Evolutionary conservation across 2,888 invertebrate species (phyloP).

Genomic region (Epinotia brunnichana): DNA sequence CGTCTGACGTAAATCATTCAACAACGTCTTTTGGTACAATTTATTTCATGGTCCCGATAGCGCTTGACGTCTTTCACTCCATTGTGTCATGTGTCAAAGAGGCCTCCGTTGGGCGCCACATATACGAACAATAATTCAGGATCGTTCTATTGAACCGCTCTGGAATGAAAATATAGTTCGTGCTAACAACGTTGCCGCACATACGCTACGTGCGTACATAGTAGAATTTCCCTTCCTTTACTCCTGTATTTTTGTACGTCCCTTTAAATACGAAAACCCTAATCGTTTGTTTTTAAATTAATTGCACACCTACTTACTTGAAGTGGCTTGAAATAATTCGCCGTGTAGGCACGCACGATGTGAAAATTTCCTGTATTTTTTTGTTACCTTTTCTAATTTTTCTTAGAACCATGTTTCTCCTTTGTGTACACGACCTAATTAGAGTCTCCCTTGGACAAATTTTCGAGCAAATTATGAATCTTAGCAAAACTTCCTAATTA

Average conservation of each 20-base stretch:
- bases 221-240: neutral
- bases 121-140: conserved; percentile 63
- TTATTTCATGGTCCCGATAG: conserved; percentile 58
- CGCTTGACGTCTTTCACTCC: conserved; percentile 56
- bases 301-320: no score
- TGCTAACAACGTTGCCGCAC: neutral
- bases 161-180: conserved; percentile 30
- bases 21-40: conserved; percentile 55
- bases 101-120: conserved; percentile 42
- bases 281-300: no score
- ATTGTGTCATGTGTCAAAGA: conserved; percentile 58
- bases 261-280: no score
- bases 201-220: neutral
- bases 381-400: conserved; percentile 46
- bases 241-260: no score
- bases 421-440: conserved; percentile 70
- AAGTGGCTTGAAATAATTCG: no score
- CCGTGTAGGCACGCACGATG: no score
- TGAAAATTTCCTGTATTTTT: neutral
- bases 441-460: conserved; percentile 67
- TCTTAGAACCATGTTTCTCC: conserved; percentile 54
- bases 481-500: conserved; percentile 66
- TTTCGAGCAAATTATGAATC: conserved; percentile 70
- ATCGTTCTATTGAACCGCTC: conserved; percentile 58
- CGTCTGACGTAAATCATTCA: conserved; percentile 55